phyloP scores from a whole-genome alignment of 2,113 vertebrate genomes.

The Elachura formosa region DNA sequence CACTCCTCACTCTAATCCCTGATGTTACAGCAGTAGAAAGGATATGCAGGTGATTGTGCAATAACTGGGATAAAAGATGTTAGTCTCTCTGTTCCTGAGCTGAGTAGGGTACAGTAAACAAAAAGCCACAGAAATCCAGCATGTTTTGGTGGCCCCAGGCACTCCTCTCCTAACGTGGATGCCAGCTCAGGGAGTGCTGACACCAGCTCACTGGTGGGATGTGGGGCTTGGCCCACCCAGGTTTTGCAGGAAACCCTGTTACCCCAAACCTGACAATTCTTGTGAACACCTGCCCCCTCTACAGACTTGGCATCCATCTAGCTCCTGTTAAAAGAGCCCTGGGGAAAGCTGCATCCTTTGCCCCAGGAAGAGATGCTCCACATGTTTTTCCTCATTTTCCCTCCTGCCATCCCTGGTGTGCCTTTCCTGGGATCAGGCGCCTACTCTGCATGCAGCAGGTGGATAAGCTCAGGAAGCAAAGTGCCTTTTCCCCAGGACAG shows the following conservation, averaged over 20 bases:
- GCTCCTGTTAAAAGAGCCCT: not conserved
- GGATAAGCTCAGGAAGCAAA: not conserved
- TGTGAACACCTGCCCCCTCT: not conserved
- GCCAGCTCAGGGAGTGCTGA: not conserved
- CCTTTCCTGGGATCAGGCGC: accelerated
- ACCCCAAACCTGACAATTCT: not conserved
- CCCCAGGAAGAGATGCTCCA: not conserved
- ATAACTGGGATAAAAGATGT: not conserved
- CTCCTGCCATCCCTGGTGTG: not conserved
- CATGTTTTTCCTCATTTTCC: not conserved
- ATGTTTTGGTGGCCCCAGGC: not conserved
- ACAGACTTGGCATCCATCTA: not conserved
- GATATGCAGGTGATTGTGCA: not conserved
- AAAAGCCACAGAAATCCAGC: not conserved
- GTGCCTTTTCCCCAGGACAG: not conserved
- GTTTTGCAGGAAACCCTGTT: not conserved
- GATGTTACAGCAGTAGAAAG: not conserved
- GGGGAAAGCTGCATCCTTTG: not conserved
- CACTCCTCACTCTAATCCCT: not conserved
- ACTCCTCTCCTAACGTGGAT: not conserved
- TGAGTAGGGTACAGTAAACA: not conserved
- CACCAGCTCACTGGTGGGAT: not conserved
- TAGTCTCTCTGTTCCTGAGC: not conserved
- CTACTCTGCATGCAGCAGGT: not conserved
- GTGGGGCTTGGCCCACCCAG: not conserved